Conservation (phyloP, 2,113 vertebrate genomes). For the Takifugu flavidus region DNA sequence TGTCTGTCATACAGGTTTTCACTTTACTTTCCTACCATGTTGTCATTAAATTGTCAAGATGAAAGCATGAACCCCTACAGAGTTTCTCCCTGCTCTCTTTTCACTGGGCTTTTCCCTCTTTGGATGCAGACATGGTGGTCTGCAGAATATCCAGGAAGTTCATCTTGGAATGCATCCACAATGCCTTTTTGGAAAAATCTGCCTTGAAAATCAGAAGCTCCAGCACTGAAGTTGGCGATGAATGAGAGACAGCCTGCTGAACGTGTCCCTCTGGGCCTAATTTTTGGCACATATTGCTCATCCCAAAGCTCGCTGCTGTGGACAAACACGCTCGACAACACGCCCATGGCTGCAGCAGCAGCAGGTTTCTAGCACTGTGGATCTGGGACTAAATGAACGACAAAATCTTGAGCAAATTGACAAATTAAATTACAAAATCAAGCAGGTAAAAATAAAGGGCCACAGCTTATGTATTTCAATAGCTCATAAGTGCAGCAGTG, state of each 20-base stretch:
- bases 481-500: too few relatives aligned
- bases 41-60: not conserved
- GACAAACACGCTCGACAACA: too few relatives aligned
- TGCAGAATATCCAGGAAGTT: constrained; percentile 67
- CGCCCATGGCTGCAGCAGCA: constrained; percentile 12
- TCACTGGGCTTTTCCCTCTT: not conserved
- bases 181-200: not conserved
- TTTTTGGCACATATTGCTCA: constrained; percentile 4
- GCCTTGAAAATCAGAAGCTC: not conserved
- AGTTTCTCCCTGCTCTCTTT: not conserved
- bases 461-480: too few relatives aligned
- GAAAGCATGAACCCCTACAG: not conserved
- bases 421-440: too few relatives aligned
- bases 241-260: constrained; percentile 29
- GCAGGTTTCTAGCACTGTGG: constrained; percentile 30
- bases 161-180: constrained; percentile 45
- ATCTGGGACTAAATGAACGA: too few relatives aligned
- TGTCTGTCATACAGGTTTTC: not conserved
- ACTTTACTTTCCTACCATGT: not conserved
- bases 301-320: constrained; percentile 15
- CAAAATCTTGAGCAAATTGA: too few relatives aligned
- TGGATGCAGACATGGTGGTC: constrained; percentile 43
- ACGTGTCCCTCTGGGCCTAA: constrained; percentile 19
- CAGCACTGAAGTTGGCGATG: not conserved
- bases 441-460: too few relatives aligned